These are phyloP conservation scores for Seriola aureovittata DNA, from an alignment of 2,113 vertebrate genomes.

Conservation along the genomic window DNA sequence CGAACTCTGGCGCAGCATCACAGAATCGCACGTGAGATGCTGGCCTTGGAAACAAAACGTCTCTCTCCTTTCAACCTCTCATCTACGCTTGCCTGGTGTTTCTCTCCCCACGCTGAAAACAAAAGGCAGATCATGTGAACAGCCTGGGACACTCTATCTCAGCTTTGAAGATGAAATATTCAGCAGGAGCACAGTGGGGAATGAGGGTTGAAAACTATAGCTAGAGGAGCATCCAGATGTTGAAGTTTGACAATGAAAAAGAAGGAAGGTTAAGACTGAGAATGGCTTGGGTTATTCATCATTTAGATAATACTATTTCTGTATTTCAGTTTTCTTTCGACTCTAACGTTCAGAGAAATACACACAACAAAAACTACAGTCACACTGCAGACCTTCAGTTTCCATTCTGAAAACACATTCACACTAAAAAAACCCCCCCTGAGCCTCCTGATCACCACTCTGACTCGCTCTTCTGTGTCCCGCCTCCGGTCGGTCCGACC, in stretches of 20 bases:
- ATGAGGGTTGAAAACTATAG: slow-evolving; percentile 18
- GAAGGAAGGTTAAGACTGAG: neutral
- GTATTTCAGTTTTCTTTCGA: no score
- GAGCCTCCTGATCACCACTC: no score
- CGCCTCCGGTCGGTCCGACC: no score
- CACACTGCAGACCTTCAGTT: no score
- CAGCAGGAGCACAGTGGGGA: slow-evolving; percentile 47
- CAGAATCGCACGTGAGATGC: slow-evolving; percentile 32
- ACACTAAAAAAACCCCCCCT: no score
- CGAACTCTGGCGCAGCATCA: slow-evolving; percentile 24
- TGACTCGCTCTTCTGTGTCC: no score
- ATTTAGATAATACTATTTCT: neutral
- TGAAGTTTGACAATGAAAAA: slow-evolving; percentile 34
- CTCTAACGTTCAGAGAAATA: no score
- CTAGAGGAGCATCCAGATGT: slow-evolving; percentile 13
- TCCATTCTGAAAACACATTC: neutral
- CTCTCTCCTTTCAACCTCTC: slow-evolving; percentile 51
- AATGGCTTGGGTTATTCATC: neutral
- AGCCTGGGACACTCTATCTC: slow-evolving; percentile 38
- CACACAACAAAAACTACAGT: no score
- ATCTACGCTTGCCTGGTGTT: slow-evolving; percentile 38
- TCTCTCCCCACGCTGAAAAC: slow-evolving; percentile 19
- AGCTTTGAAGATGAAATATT: slow-evolving; percentile 75
- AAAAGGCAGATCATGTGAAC: slow-evolving; percentile 56
- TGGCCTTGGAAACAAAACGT: slow-evolving; percentile 43